Conservation (phyloP, 2,113 vertebrate species). For the Scomber japonicus region DNA sequence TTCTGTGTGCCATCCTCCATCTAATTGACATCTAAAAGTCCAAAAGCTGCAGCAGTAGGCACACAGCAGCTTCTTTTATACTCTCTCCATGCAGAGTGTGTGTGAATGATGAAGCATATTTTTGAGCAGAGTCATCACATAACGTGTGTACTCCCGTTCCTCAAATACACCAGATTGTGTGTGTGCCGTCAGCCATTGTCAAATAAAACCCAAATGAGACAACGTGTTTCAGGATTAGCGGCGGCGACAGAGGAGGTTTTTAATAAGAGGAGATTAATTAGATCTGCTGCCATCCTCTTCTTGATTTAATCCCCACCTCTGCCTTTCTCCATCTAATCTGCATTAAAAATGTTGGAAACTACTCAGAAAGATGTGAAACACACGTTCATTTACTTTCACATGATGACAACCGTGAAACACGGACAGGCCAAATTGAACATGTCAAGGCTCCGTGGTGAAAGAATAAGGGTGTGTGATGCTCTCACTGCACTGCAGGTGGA, state of each 20-base stretch:
- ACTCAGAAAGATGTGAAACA: not conserved
- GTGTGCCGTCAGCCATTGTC: not conserved
- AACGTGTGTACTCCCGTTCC: not conserved
- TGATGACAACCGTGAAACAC: not conserved
- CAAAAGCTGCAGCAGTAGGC: not conserved
- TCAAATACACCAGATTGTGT: not conserved
- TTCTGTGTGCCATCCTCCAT: not conserved
- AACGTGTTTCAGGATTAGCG: not conserved
- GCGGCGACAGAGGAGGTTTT: slow-evolving; percentile 25
- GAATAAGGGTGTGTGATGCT: not conserved
- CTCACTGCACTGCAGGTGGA: not conserved
- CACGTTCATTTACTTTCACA: not conserved
- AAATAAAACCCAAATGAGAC: not conserved
- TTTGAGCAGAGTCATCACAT: slow-evolving; percentile 15
- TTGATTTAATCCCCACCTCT: slow-evolving; percentile 4
- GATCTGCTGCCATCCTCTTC: not conserved
- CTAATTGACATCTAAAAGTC: too few species aligned
- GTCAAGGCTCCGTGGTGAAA: not conserved
- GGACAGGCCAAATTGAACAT: not conserved
- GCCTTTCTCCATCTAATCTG: slow-evolving; percentile 10
- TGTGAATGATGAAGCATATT: slow-evolving; percentile 5
- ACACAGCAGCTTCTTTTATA: not conserved
- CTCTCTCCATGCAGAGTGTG: not conserved
- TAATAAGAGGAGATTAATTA: slow-evolving; percentile 8
- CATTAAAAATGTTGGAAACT: not conserved